Conservation (phyloP, 2,888 invertebrate genomes). For the Drosophila kambysellisi region DNA sequence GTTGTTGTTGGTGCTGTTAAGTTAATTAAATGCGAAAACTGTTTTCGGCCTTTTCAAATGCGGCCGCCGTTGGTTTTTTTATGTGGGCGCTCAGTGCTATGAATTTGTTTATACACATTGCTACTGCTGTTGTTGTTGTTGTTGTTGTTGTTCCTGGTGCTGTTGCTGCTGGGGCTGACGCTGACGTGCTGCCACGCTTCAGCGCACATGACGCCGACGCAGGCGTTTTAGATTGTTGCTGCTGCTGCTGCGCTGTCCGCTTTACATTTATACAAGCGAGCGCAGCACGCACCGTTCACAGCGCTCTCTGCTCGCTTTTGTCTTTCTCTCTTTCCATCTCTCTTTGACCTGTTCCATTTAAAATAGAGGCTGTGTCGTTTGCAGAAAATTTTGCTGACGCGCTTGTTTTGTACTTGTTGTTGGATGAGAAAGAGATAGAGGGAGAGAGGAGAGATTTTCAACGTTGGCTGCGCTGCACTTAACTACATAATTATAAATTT, state of each 20-base stretch:
- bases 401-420: constrained; percentile 30
- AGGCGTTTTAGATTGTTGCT: constrained; percentile 50
- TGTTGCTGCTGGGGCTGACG: constrained; percentile 14
- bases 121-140: constrained; percentile 27
- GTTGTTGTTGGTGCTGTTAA: constrained; percentile 30
- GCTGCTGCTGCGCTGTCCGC: constrained; percentile 45
- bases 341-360: constrained; percentile 51
- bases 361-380: constrained; percentile 32
- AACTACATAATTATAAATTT: constrained; percentile 73
- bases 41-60: constrained; percentile 64
- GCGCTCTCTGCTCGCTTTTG: not conserved
- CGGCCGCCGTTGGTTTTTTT: constrained; percentile 47
- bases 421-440: not conserved
- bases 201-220: constrained; percentile 68
- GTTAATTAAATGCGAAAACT: constrained; percentile 76
- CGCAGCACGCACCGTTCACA: constrained; percentile 49
- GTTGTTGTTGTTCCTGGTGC: constrained; percentile 20
- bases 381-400: constrained; percentile 57
- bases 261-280: constrained; percentile 41
- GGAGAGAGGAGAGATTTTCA: constrained; percentile 11
- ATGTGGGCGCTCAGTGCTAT: constrained; percentile 73
- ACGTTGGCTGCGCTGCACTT: constrained; percentile 45
- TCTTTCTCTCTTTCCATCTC: constrained; percentile 4
- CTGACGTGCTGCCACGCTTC: constrained; percentile 62
- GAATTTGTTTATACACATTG: constrained; percentile 73